Conservation (phyloP, 2,888 invertebrate genomes). For the Formica aserva region DNA sequence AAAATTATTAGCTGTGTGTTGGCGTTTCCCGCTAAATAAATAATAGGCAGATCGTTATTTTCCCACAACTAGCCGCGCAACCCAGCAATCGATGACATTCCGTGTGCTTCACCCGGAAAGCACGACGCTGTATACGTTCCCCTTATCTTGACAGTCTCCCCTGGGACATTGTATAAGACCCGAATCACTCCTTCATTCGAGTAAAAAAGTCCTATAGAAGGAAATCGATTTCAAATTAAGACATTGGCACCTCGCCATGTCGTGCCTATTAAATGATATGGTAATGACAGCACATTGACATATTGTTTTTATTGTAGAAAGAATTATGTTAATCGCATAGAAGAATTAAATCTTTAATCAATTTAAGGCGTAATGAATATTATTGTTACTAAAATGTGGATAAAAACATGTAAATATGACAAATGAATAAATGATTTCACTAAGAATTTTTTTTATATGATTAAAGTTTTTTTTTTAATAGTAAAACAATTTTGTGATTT, state of each 20-base stretch:
- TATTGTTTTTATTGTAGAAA: not conserved
- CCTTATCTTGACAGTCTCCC: slow-evolving; percentile 40
- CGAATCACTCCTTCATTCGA: slow-evolving; percentile 24
- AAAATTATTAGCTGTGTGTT: slow-evolving; percentile 68
- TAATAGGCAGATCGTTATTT: slow-evolving; percentile 68
- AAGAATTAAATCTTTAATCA: not conserved
- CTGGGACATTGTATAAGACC: slow-evolving; percentile 28
- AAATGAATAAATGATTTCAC: not conserved
- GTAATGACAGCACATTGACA: slow-evolving; percentile 8
- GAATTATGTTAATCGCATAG: not conserved
- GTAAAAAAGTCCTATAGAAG: slow-evolving; percentile 17
- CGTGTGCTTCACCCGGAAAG: slow-evolving; percentile 53
- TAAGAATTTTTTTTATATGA: not conserved
- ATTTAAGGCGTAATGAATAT: not conserved
- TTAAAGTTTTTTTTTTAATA: not conserved
- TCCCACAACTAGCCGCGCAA: slow-evolving; percentile 51
- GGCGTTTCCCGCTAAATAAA: slow-evolving; percentile 69
- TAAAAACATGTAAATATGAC: not conserved
- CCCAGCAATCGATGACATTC: slow-evolving; percentile 68
- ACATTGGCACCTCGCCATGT: slow-evolving; percentile 14
- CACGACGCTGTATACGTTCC: slow-evolving; percentile 17
- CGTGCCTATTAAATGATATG: not conserved
- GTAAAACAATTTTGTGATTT: not conserved
- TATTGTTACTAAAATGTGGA: not conserved
- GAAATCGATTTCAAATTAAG: slow-evolving; percentile 50